Evolutionary conservation across 1,140 invertebrate genomes (phyloP), one percentile per base, ranked within the genome.

Genomic region (Leptopilina boulardi): DNA sequence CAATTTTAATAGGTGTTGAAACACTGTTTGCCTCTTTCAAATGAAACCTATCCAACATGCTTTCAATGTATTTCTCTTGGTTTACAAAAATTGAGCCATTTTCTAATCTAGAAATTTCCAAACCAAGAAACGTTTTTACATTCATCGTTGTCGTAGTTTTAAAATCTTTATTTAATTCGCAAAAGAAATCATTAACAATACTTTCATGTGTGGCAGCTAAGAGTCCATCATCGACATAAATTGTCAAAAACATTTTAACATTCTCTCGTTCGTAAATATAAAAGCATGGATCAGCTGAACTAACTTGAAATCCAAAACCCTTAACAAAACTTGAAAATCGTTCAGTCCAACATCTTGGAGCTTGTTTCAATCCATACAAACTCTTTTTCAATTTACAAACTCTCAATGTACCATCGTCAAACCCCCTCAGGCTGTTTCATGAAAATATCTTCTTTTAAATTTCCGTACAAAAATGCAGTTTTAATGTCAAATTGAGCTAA

Each of bases 361-460:
- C 84, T 75, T 92, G 90, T 75, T 90, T 89, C 6, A 91, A 73
- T 3, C 87, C 89, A 81, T 91, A 91, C 5, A 92, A 30, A 10
- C 84, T 83, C 79, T 88, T 90, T 42, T 83, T 85, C 8, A 91
- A 47, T 51, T 73, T 80, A 21, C 78, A 88, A 71, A 83, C 71
- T 26, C 15, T 6, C 21, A 6, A 30, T 73, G n/a, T n/a, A n/a
- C n/a, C 47, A 18, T 73, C 10, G 23, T n/a, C n/a, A n/a, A n/a
- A 73, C 51, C 1, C 71, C 71, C 19, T 73, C 42, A 30, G 71
- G 42, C 23, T 73, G 71, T 2, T 51, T 13, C 71, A 73, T 73
- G 26, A 19, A 73, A 21, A 73, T 54, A 19, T 54, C 30, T 23
- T 41, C 42, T 10, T 44, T 18, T 3, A 72, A 11, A 5, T 72